A percentile compares a stretch with the other conserved stretches of the same genome.
phyloP scores from a whole-genome alignment of 2,797 vertebrate species.

The Cyclopterus lumpus region DNA sequence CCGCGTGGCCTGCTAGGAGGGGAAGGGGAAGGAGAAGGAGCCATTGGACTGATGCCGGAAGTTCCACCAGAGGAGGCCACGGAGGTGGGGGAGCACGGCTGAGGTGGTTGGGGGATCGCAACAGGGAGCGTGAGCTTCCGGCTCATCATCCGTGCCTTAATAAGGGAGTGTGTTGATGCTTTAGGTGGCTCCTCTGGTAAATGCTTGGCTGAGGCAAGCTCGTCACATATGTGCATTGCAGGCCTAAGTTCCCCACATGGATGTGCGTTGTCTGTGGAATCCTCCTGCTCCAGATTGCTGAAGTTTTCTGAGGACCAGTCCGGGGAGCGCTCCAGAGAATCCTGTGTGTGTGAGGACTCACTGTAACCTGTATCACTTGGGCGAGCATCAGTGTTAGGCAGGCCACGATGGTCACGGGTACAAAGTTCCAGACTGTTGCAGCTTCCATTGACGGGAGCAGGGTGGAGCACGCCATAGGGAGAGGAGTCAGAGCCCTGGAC shows the following conservation, averaged over 20 bases:
- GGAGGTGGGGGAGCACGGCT: slow-evolving; percentile 80
- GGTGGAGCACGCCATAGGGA: slow-evolving; percentile 78
- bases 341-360: slow-evolving; percentile 81
- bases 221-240: slow-evolving; percentile 73
- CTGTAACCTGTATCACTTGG: slow-evolving; percentile 75
- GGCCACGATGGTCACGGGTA: slow-evolving; percentile 65
- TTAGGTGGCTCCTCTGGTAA: slow-evolving; percentile 77
- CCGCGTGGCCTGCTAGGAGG: slow-evolving; percentile 77
- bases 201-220: slow-evolving; percentile 81
- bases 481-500: slow-evolving; percentile 89
- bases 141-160: slow-evolving; percentile 79
- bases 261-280: slow-evolving; percentile 66
- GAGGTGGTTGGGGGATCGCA: slow-evolving; percentile 74
- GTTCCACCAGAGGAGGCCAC: slow-evolving; percentile 75
- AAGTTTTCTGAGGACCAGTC: slow-evolving; percentile 86
- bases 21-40: slow-evolving; percentile 77
- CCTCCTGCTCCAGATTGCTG: slow-evolving; percentile 78
- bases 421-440: slow-evolving; percentile 84
- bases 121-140: slow-evolving; percentile 81
- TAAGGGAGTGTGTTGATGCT: slow-evolving; percentile 66
- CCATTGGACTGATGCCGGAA: slow-evolving; percentile 75
- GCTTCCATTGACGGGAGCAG: slow-evolving; percentile 77
- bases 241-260: slow-evolving; percentile 71
- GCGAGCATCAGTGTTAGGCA: slow-evolving; percentile 59
- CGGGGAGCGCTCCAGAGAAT: slow-evolving; percentile 79